Conservation (phyloP, 1,140 invertebrate species). For the Caenorhabditis inopinata region DNA sequence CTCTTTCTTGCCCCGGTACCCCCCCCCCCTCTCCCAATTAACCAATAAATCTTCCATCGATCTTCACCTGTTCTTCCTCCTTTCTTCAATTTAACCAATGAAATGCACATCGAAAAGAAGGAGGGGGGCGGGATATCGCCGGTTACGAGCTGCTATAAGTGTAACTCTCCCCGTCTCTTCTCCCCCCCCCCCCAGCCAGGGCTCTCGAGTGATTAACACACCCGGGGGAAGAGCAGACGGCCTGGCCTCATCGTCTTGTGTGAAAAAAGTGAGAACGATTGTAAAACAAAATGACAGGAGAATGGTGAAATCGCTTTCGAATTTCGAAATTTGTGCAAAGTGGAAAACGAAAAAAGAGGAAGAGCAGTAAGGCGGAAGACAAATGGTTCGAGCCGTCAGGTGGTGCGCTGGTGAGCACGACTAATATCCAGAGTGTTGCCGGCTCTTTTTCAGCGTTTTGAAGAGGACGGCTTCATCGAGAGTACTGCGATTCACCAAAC, state of each 20-base stretch:
- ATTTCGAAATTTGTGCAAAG: background rate
- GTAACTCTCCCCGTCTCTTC: background rate
- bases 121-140: background rate
- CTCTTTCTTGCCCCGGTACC: too few relatives aligned
- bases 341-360: background rate
- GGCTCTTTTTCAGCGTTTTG: too few relatives aligned
- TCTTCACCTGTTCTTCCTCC: slow-evolving; percentile 23
- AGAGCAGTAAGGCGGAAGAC: background rate
- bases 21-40: too few relatives aligned
- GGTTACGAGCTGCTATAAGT: slow-evolving; percentile 23
- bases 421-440: too few relatives aligned
- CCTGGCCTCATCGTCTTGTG: background rate
- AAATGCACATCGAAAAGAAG: background rate
- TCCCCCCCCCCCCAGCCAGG: too few relatives aligned
- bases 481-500: too few relatives aligned
- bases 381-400: background rate
- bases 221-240: too few relatives aligned
- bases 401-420: too few relatives aligned
- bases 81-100: background rate
- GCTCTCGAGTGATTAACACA: slow-evolving; percentile 1
- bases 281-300: slow-evolving; percentile 23
- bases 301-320: too few relatives aligned
- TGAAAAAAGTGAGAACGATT: slow-evolving; percentile 28
- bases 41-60: background rate
- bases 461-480: too few relatives aligned